phyloP scores from a whole-genome alignment of 2,888 invertebrate species.

The Melieria omissa region DNA sequence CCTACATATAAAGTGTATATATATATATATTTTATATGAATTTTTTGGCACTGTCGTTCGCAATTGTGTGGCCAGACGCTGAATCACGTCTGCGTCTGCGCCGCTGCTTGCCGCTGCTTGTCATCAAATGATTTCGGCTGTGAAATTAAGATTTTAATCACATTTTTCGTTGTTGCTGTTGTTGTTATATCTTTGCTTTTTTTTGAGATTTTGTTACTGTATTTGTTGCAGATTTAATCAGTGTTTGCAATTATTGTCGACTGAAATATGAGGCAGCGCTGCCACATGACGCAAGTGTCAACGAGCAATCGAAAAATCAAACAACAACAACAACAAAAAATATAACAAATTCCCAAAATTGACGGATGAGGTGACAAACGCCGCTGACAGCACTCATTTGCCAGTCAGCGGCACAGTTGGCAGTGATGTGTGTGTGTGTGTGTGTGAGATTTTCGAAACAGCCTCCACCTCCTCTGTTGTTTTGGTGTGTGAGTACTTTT shows the following conservation, averaged over 20 bases:
- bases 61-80: not conserved
- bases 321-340: not conserved
- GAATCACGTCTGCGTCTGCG: no score
- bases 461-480: no score
- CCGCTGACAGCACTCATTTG: not conserved
- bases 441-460: no score
- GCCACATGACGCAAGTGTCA: not conserved
- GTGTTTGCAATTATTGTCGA: not conserved
- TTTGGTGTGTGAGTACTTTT: no score
- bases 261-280: conserved; percentile 1
- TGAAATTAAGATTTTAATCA: conserved; percentile 35
- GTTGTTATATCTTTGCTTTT: not conserved
- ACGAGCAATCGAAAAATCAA: not conserved
- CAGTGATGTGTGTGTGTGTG: no score
- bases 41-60: not conserved
- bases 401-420: no score
- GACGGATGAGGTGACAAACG: not conserved
- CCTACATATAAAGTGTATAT: no score
- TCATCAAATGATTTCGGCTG: conserved; percentile 13
- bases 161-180: not conserved
- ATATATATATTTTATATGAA: no score
- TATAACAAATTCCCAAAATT: not conserved
- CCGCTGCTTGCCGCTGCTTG: not conserved
- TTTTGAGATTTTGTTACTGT: not conserved
- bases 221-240: conserved; percentile 2